A percentile compares a stretch with the other conserved stretches of the same genome.
phyloP scores from a whole-genome alignment of 1,140 invertebrate genomes.

The Drosophila ambigua region DNA sequence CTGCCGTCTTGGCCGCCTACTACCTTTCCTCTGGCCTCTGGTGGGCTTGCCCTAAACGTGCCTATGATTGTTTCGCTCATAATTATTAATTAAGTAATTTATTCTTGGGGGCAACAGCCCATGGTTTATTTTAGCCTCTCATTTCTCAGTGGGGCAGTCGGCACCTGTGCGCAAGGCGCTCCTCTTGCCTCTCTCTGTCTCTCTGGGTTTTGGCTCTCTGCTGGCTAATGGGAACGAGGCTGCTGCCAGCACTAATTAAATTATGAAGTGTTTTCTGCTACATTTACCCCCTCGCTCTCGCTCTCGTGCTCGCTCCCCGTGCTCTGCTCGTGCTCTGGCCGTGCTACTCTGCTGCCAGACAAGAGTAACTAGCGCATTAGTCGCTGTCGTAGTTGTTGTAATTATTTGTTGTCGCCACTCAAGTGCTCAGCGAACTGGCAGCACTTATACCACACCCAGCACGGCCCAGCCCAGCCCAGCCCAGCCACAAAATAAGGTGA shows the following conservation, averaged over 20 bases:
- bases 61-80: conserved; percentile 66
- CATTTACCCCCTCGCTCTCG: conserved; percentile 42
- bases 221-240: conserved; percentile 48
- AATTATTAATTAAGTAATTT: conserved; percentile 64
- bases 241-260: conserved; percentile 76
- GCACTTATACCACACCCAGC: conserved; percentile 41
- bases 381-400: conserved; percentile 20
- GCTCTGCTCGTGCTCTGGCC: background rate
- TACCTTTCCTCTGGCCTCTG: too few species aligned
- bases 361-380: conserved; percentile 31
- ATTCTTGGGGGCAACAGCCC: background rate
- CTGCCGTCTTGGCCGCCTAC: too few species aligned
- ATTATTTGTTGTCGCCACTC: conserved; percentile 40
- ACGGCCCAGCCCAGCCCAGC: background rate
- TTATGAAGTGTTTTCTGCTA: conserved; percentile 78
- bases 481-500: background rate
- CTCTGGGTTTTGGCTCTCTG: conserved; percentile 6
- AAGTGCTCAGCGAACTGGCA: conserved; percentile 68
- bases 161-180: background rate
- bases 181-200: conserved; percentile 6
- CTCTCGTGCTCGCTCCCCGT: background rate
- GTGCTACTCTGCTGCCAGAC: too few species aligned
- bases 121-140: too few species aligned
- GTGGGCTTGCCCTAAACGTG: conserved; percentile 30
- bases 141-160: too few species aligned